Evolutionary conservation across 2,888 invertebrate species (phyloP), one percentile per base, ranked within the genome.

Genomic region (Odontocerum albicorne): DNA sequence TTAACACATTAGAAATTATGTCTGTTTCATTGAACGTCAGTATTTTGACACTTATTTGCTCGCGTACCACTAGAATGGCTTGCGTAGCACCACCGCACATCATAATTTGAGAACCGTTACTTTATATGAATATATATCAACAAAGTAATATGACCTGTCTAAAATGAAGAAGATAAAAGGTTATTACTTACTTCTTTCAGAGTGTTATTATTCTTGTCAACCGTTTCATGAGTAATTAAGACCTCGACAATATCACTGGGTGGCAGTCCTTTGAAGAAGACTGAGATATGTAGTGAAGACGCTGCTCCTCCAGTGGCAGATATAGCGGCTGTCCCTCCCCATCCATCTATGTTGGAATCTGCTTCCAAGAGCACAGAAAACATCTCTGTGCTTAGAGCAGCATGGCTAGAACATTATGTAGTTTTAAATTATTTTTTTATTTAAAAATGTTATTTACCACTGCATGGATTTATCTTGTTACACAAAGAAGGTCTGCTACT

Each of bases 251-350:
- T 85, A 39, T 81, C 78, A 0, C 82, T 74, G 0, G 82, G 75
- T 63, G 92, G 90, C 2, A 92, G 79, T 7, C 93, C 92, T 65
- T 91, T 92, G 68, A 92, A 92, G 0, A 91, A 82, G 2, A 92
- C 71, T 0, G 90, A 88, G 32, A 92, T 70, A 68, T 92, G 90
- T 55, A 93, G 82, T 27, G 89, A 89, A 0, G 92, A 90, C 0
- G 89, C 85, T 1, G 89, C 85, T 0, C 90, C 85, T 8, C 89
- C 87, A 0, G 86, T 88, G 0, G 88, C 89, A 0, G 92, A 90
- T 1, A 94, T 87, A 22, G 92, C 86, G 1, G 92, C 93, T 0
- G 92, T 92, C 1, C 92, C 94, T 2, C 92, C 92, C 92, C 93
- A 65, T 6, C 71, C 58, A 2, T 65, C 64, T 2, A 74, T 66